Evolutionary conservation across 2,888 invertebrate genomes (phyloP), one percentile per base, ranked within the genome.

Genomic region (Drosophila conformis): DNA sequence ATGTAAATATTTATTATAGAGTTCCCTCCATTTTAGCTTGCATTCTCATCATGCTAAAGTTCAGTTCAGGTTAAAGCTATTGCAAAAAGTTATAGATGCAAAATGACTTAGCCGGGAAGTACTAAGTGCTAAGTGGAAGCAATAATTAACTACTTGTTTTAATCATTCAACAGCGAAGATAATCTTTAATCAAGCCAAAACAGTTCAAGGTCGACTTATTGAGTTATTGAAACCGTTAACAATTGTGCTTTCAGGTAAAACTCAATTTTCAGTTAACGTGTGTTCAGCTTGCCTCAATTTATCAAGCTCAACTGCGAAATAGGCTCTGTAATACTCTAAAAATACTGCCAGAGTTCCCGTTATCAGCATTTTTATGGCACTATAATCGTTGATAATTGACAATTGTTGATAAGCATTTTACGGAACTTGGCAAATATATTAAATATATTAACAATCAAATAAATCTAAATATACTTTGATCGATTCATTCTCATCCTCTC

Each of bases 301-400:
- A 21, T 18, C 6, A 51, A 33, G 4, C 25, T 3, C 0, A 54
- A 64, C 35, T 36, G 58, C 27, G 6, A n/a, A 38, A 42, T 35
- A 29, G 18, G 25, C 36, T 60, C 25, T 31, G 57, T 49, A 58
- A 69, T 58, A 25, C 27, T 38, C 68, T 69, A 49, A 65, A 76
- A 65, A 76, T 73, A 64, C 62, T 13, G 33, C 31, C n/a, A 11
- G n/a, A 18, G n/a, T 8, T 6, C 11, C 25, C 6, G 6, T 42
- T 77, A 77, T 77, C 78, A 66, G 40, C 21, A 42, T 53, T 68
- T 38, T 69, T 54, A 49, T 49, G 42, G 58, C 49, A 40, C 15
- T 48, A 48, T 65, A 78, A 68, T 68, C 61, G 51, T 27, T 74
- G 65, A 74, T 66, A 77, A 78, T 53, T 61, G 69, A 60, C 48